Evolutionary conservation across 1,140 invertebrate species (phyloP), one percentile per base, ranked within the genome.

Genomic region (Drosophila novamexicana): DNA sequence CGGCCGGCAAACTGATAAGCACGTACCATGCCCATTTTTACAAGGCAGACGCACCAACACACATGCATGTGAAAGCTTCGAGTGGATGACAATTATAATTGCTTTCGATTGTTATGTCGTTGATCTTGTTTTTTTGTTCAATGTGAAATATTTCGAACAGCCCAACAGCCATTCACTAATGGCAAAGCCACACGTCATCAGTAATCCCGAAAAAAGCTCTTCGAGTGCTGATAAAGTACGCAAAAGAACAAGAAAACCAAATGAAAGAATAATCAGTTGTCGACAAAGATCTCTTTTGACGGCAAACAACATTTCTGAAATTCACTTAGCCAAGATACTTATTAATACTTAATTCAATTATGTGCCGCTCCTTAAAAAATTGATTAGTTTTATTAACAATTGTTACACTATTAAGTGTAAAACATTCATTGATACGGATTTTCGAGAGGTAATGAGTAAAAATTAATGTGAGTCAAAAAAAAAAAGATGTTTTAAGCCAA

Each of bases 1-100:
- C 80, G 78, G 78, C 84, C 84, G 84, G 84, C 67, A 64, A 76
- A 65, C 67, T 80, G 85, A 89, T 90, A 89, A 84, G 80, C 80
- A 72, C 59, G 67, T 78, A 59, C 32, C 62, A 50, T 40, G 44
- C 2, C 50, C 56, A 12, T 18, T 42, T 10, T 12, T 8, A 12
- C 32, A 18, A n/a, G 16, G 40, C 40, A 61, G 14, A n/a, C n/a
- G 53, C 32, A 42, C 42, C 32, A 42, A 70, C 47, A 52, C 34
- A 64, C 34, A 64, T 12, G 6, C 12, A 37, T n/a, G 22, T n/a
- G 22, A 12, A 57, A 45, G n/a, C 36, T 63, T 53, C 16, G 8
- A 74, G 12, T 47, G 42, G 49, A 61, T 61, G 50, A 70, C 66
- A 69, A 47, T 61, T 66, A 62, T 75, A 79, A 73, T 67, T 73